Conservation (phyloP, 2,888 invertebrate genomes). For the Sphaeridia pumilis region DNA sequence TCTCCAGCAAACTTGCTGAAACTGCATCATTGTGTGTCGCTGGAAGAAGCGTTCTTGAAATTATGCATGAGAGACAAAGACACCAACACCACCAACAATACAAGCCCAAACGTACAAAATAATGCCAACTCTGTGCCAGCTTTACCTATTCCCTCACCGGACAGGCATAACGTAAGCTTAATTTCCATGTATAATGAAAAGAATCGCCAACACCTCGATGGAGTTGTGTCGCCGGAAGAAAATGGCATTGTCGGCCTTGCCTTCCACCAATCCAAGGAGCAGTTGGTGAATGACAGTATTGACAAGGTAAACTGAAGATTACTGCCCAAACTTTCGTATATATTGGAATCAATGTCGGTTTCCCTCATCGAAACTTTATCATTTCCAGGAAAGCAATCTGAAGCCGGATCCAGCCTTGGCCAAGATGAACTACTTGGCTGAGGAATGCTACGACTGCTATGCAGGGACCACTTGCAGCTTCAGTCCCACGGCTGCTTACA, state of each 20-base stretch:
- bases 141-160: constrained; percentile 6
- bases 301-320: not conserved
- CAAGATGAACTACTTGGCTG: constrained; percentile 20
- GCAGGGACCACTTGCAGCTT: constrained; percentile 23
- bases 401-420: constrained; percentile 8
- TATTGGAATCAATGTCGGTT: not conserved
- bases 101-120: constrained; percentile 10
- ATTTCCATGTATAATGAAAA: constrained; percentile 33
- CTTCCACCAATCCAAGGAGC: constrained; percentile 83
- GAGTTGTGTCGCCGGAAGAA: constrained; percentile 18
- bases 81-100: constrained; percentile 19
- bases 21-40: constrained; percentile 67
- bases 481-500: constrained; percentile 17
- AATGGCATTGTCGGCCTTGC: constrained; percentile 69
- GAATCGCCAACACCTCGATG: constrained; percentile 20
- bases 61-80: constrained; percentile 44
- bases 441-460: constrained; percentile 27
- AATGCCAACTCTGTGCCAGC: constrained; percentile 16
- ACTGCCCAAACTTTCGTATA: not conserved
- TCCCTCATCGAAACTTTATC: not conserved
- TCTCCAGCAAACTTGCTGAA: constrained; percentile 64
- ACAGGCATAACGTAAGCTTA: constrained; percentile 18
- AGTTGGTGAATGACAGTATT: constrained; percentile 61
- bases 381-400: not conserved
- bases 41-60: constrained; percentile 88